Evolutionary conservation across 2,113 vertebrate species (phyloP).

Genomic region (Xenopus borealis): DNA sequence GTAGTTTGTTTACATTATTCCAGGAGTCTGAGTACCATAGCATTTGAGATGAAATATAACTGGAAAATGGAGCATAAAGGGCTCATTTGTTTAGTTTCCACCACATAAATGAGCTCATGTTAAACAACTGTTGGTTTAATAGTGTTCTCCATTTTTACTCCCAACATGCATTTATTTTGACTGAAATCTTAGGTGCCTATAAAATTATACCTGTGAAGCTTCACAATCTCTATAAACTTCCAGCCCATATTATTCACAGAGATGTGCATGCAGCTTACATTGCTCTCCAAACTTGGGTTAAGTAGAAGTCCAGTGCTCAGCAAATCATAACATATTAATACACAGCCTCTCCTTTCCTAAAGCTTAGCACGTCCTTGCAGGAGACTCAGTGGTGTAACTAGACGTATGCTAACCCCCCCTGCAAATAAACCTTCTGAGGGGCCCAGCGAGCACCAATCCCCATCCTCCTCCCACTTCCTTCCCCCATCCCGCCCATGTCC

Average conservation of each 20-base stretch:
- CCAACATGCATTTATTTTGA: slow-evolving; percentile 8
- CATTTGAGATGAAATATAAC: slow-evolving; percentile 32
- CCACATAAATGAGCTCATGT: slow-evolving; percentile 18
- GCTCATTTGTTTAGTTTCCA: slow-evolving; percentile 19
- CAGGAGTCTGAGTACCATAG: slow-evolving; percentile 23
- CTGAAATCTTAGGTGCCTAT: slow-evolving; percentile 6
- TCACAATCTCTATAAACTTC: not conserved
- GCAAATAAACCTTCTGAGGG: too few relatives aligned
- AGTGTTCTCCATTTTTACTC: not conserved
- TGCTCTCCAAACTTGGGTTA: too few relatives aligned
- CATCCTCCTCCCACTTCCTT: too few relatives aligned
- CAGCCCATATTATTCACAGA: not conserved
- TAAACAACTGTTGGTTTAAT: slow-evolving; percentile 10
- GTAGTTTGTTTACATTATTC: slow-evolving; percentile 27
- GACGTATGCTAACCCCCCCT: too few relatives aligned
- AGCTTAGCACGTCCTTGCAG: too few relatives aligned
- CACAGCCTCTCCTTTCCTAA: too few relatives aligned
- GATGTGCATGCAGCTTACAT: too few relatives aligned
- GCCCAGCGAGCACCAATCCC: too few relatives aligned
- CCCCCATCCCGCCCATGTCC: too few relatives aligned
- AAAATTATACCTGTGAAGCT: not conserved
- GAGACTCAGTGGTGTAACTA: too few relatives aligned
- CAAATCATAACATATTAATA: too few relatives aligned
- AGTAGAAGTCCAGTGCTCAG: too few relatives aligned
- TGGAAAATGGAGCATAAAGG: slow-evolving; percentile 42